phyloP scores from a whole-genome alignment of 92 coral and sea anemone genomes.

The Metridium senile region DNA sequence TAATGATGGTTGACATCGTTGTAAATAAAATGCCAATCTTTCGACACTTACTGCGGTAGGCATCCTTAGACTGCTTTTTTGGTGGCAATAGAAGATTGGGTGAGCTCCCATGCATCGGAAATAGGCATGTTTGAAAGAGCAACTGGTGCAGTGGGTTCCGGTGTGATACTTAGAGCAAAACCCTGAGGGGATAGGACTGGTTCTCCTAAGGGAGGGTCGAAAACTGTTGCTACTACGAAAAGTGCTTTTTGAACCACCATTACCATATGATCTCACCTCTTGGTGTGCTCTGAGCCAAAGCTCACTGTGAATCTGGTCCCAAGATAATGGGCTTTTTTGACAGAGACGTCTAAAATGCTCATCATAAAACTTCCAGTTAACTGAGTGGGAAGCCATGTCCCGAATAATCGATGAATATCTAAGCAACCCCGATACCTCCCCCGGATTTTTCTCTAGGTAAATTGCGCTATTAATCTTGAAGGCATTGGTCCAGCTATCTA shows the following conservation, averaged over 20 bases:
- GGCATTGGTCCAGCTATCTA: constrained; percentile 55
- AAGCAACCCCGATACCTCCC: constrained; percentile 34
- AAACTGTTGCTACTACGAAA: neutral
- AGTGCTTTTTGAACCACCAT: no score
- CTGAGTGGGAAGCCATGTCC: constrained; percentile 45
- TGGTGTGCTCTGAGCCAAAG: constrained; percentile 55
- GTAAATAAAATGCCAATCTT: constrained; percentile 20
- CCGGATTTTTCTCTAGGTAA: constrained; percentile 32
- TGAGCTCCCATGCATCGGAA: constrained; percentile 46
- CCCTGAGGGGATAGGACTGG: constrained; percentile 29
- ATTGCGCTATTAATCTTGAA: constrained; percentile 47
- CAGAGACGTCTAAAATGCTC: constrained; percentile 47
- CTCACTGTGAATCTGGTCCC: constrained; percentile 56
- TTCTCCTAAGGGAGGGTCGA: neutral
- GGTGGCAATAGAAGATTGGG: constrained; percentile 35
- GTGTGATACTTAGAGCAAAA: constrained; percentile 43
- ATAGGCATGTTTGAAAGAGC: constrained; percentile 53
- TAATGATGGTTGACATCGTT: constrained; percentile 29
- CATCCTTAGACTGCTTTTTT: neutral
- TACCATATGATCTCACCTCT: constrained; percentile 1
- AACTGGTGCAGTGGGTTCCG: constrained; percentile 45
- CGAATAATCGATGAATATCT: constrained; percentile 51
- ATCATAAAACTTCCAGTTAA: constrained; percentile 46
- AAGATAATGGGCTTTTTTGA: constrained; percentile 36
- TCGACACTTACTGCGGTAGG: constrained; percentile 51